Base-by-base conservation (phyloP, 2,888 invertebrate genomes). In the Liposcelis brunnea region DNA sequence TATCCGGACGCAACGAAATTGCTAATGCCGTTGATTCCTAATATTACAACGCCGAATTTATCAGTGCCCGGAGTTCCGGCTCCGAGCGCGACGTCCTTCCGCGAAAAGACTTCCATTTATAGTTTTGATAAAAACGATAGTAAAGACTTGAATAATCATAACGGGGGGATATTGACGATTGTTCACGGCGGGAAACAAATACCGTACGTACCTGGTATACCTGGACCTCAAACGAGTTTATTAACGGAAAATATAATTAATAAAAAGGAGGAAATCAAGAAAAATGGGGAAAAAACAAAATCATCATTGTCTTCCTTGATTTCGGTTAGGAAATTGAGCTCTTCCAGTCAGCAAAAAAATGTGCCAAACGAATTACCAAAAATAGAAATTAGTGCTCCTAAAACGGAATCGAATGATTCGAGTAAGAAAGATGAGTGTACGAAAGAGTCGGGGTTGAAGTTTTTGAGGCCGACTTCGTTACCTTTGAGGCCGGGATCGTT, bases 121-220 rank as follows among this genome's bases (percentile, higher is more conserved):
- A 26, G 15, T 12, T 6, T 16, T 18, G 14, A 16, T n/a, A 32
- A 31, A 15, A n/a, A 4, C 26, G 26, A 26, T 6, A 8, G 26
- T 8, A 26, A 26, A 8, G 26, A 26, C 8, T 8, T 31, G n/a
- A 31, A 15, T n/a, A 26, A 19, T 31, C 51, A 49, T 44, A 47
- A 75, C 34, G 72, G 74, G 50, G 74, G 73, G 10, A 69, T 75
- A 36, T 66, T 72, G n/a, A 73, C 71, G 21, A 76, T 77, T 50
- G 59, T 75, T 38, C 75, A 76, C 53, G 74, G 70, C 12, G 82
- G 80, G 16, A 82, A 81, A 60, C 64, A 79, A n/a, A 80, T 87
- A 56, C 80, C 85, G 1, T 80, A 83, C 60, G 85, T 87, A 10
- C 86, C 86, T 5, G 87, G 86, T 11, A 87, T 87, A 62, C 86